Percentiles rank a stretch among this genome's conserved stretches.
Conservation (phyloP, 2,113 vertebrate genomes). For the Antechinus stuartii region DNA sequence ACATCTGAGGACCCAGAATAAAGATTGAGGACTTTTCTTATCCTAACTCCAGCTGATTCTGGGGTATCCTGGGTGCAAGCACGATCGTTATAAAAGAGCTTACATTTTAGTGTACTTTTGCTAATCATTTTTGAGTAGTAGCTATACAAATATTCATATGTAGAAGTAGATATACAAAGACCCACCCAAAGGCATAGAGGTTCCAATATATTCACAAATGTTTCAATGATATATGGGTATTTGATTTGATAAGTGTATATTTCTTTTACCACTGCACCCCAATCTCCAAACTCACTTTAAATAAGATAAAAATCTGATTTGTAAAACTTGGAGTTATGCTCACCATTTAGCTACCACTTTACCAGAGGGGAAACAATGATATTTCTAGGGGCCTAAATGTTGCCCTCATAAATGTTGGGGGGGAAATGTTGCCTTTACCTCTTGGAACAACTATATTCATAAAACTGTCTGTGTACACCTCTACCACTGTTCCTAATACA, state of each 20-base stretch:
- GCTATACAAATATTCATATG: not conserved
- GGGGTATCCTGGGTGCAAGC: too few relatives aligned
- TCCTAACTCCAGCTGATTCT: too few relatives aligned
- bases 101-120: not conserved
- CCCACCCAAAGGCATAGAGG: not conserved
- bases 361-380: not conserved
- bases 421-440: not conserved
- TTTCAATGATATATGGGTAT: not conserved
- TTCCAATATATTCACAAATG: not conserved
- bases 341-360: not conserved
- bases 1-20: too few relatives aligned
- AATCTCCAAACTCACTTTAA: not conserved
- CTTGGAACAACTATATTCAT: not conserved
- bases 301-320: not conserved
- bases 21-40: too few relatives aligned
- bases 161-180: not conserved
- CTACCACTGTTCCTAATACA: not conserved
- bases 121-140: not conserved
- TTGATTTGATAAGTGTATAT: not conserved
- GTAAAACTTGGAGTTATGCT: not conserved
- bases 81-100: not conserved
- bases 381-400: not conserved
- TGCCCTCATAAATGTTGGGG: too few relatives aligned
- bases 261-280: not conserved
- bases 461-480: not conserved